Percentiles rank a stretch among this genome's conserved stretches.
Conservation (phyloP, 2,113 vertebrate species). For the Phaethon lepturus region DNA sequence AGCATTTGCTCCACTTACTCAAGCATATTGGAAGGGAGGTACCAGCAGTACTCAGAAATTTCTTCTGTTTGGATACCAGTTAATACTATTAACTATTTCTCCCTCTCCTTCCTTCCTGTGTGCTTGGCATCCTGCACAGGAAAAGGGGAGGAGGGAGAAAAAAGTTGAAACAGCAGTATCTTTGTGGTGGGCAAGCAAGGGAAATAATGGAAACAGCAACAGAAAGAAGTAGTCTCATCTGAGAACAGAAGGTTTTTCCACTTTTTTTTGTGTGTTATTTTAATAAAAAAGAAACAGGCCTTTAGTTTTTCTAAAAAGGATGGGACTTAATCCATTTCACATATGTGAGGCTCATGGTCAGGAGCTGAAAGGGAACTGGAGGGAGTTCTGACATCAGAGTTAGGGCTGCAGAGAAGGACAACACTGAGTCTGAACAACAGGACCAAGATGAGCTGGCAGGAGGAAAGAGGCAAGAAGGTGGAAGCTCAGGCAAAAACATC, state of each 20-base stretch:
- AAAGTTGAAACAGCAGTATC: not conserved
- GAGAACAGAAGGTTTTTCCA: not conserved
- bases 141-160: not conserved
- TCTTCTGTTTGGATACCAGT: not conserved
- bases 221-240: not conserved
- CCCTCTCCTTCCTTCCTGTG: slow-evolving; percentile 13
- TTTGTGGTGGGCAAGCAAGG: not conserved
- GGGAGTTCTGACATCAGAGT: not conserved
- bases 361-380: not conserved
- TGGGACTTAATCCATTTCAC: not conserved
- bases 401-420: not conserved
- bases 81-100: not conserved
- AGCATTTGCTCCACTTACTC: not conserved
- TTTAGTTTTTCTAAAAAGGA: not conserved
- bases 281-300: not conserved
- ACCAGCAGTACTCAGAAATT: not conserved
- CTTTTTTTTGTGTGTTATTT: not conserved
- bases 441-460: not conserved
- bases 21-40: not conserved
- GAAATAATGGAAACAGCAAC: not conserved
- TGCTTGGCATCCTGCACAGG: not conserved
- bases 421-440: not conserved
- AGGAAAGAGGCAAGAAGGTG: not conserved
- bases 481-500: not conserved
- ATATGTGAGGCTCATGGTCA: not conserved